Evolutionary conservation across 1,140 invertebrate species (phyloP), one percentile per base, ranked within the genome.

Genomic region (Lordiphosa clarofinis): DNA sequence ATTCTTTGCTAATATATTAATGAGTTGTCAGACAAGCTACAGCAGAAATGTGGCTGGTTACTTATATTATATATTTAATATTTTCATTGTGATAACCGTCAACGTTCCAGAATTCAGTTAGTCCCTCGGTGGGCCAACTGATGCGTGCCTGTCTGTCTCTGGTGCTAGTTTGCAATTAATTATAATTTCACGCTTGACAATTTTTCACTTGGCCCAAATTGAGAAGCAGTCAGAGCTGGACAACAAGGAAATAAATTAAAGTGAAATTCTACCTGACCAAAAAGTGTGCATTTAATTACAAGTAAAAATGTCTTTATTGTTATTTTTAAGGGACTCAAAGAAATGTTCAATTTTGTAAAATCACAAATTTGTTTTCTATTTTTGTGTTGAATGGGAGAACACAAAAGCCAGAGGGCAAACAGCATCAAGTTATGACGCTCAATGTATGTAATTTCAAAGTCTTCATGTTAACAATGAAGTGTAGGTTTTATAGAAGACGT

Each of bases 161-260:
- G 60, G 58, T 72, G 58, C 44, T 58, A 59, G 59, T 54, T 56
- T 62, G 52, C 73, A 76, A 75, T 76, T 82, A 84, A 82, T 82
- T 82, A 84, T 82, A 82, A 82, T 82, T 82, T 82, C 69, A 84
- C 60, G 64, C 73, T 65, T 76, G 64, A 73, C 73, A 72, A 84
- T 47, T 76, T 71, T 56, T 44, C 53, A 69, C 49, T 76, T 76
- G 59, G 39, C 56, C 47, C 62, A 72, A 81, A 66, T 33, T 12
- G 5, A n/a, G 12, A 10, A 11, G 24, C 39, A 53, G 24, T n/a
- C 10, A 40, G 31, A 49, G 47, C 24, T 37, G 9, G 9, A 49
- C 9, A 9, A n/a, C 3, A 49, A 49, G 7, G 2, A 8, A 49
- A 33, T 13, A 31, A 19, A 8, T 33, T 4, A 7, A 33, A 11